phyloP scores from a whole-genome alignment of 1,140 invertebrate genomes.

The Drosophila kurseongensis region DNA sequence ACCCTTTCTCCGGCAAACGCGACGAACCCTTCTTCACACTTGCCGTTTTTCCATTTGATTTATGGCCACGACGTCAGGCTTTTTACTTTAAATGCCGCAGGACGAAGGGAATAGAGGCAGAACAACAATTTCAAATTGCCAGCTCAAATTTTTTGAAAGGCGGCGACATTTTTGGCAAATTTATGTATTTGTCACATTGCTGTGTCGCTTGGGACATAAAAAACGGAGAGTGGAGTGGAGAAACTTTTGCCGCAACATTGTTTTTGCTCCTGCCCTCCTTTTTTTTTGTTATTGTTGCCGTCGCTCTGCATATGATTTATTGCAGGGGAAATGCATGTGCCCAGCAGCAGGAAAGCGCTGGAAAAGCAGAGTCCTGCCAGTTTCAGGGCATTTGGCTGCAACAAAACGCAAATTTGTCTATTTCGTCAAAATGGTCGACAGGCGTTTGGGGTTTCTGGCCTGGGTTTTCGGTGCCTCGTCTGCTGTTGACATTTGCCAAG shows the following conservation, averaged over 20 bases:
- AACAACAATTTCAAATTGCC: conserved; percentile 78
- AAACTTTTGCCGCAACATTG: conserved; percentile 75
- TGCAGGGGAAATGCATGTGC: conserved; percentile 76
- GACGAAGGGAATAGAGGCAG: conserved; percentile 16
- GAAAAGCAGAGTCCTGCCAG: conserved; percentile 44
- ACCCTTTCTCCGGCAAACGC: conserved; percentile 1
- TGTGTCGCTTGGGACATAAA: conserved; percentile 41
- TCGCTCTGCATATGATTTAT: conserved; percentile 82
- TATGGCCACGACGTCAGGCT: conserved; percentile 53
- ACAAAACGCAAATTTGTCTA: conserved; percentile 82
- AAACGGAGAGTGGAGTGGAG: conserved; percentile 33
- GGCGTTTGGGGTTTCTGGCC: conserved; percentile 60
- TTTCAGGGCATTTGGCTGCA: conserved; percentile 75
- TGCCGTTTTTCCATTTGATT: conserved; percentile 55
- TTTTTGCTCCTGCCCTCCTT: conserved; percentile 49
- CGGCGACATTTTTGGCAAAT: conserved; percentile 83
- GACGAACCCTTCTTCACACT: conserved; percentile 16
- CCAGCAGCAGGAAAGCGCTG: conserved; percentile 16
- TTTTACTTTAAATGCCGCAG: conserved; percentile 63
- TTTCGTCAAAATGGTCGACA: conserved; percentile 80
- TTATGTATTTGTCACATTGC: conserved; percentile 82
- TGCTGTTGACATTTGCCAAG: conserved; percentile 77
- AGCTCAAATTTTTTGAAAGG: conserved; percentile 81
- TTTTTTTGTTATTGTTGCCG: conserved; percentile 64
- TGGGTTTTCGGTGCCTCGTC: conserved; percentile 47